Base-by-base conservation (phyloP, 2,797 vertebrate species). In the Bovichtus diacanthus region DNA sequence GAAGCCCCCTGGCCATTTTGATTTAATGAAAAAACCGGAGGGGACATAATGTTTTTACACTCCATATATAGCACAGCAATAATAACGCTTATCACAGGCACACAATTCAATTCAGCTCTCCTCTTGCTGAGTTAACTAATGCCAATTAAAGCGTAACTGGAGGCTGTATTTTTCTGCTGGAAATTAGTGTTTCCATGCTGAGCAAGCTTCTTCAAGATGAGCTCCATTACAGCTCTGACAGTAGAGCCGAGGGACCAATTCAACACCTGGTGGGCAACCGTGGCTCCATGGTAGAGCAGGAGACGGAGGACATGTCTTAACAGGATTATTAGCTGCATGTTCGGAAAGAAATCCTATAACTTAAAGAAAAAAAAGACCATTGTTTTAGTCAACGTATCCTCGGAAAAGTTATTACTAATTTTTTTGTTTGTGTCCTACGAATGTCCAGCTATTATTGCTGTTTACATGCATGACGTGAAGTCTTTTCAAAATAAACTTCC, bases 71-170 rank as follows among this genome's bases (percentile, higher is more conserved):
- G 61, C 39, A 11, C 29, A 1, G 41, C 12, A 60, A 55, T 15
- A 72, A 69, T 21, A 43, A 47, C 15, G 67, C 38, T 44, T 27
- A 46, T 46, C 36, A 12, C 55, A 19, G 54, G n/a, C 13, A 18
- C 54, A 36, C 34, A 19, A 34, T 10, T 39, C 8, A 51, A 3
- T 15, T 31, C 55, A 27, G 25, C 55, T 36, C 36, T 31, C 44
- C 15, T 46, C 41, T 49, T n/a, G 64, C 64, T 44, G 59, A 63
- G 60, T 76, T 77, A 80, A 80, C 66, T 55, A 54, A 70, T 44
- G 59, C 59, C 76, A 84, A 84, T 84, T 75, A 84, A 73, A 74
- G 31, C 41, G 2, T 53, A 50, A 64, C 80, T 67, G 53, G 54
- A 73, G 76, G 77, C 71, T 27, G 25, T 65, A 23, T n/a, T 41